Evolutionary conservation across 2,888 invertebrate genomes (phyloP).

Genomic region (Allophyes oxyacanthae): DNA sequence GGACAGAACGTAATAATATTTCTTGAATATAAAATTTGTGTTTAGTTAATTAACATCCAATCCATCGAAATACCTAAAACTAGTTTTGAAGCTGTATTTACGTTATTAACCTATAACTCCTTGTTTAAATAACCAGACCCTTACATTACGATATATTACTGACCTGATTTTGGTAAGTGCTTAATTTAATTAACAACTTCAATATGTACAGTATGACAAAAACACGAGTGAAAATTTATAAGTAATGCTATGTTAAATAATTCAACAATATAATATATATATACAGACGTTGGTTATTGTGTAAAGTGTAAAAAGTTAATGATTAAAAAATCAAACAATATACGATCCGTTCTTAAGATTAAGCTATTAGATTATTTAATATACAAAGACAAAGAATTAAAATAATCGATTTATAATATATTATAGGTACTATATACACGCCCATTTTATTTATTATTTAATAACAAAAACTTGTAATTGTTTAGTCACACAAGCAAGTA

Average conservation of each 20-base stretch:
- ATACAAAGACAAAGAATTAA: slow-evolving; percentile 16
- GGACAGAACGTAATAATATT: slow-evolving; percentile 3
- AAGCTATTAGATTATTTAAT: neutral
- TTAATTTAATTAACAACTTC: slow-evolving; percentile 36
- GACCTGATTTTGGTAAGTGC: slow-evolving; percentile 74
- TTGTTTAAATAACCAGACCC: slow-evolving; percentile 20
- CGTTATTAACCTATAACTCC: neutral
- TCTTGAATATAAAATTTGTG: slow-evolving; percentile 1
- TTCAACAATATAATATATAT: slow-evolving; percentile 33
- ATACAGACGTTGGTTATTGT: slow-evolving; percentile 23
- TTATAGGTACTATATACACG: slow-evolving; percentile 34
- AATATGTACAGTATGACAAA: slow-evolving; percentile 46
- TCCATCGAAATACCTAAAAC: slow-evolving; percentile 3
- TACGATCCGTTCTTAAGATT: slow-evolving; percentile 1
- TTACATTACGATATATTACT: slow-evolving; percentile 58
- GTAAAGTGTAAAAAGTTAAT: slow-evolving; percentile 13
- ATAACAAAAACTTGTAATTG: slow-evolving; percentile 17
- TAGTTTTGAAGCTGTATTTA: slow-evolving; percentile 18
- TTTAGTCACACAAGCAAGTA: slow-evolving; percentile 21
- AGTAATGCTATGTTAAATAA: neutral
- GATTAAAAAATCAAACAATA: slow-evolving; percentile 19
- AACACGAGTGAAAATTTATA: neutral
- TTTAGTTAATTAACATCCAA: slow-evolving; percentile 13
- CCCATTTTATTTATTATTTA: slow-evolving; percentile 1
- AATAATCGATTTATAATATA: slow-evolving; percentile 20